Percentiles rank a stretch among this genome's conserved stretches.
These are phyloP conservation scores for Meteorus colon DNA, from an alignment of 2,888 invertebrate genomes.

Conservation along the genomic window DNA sequence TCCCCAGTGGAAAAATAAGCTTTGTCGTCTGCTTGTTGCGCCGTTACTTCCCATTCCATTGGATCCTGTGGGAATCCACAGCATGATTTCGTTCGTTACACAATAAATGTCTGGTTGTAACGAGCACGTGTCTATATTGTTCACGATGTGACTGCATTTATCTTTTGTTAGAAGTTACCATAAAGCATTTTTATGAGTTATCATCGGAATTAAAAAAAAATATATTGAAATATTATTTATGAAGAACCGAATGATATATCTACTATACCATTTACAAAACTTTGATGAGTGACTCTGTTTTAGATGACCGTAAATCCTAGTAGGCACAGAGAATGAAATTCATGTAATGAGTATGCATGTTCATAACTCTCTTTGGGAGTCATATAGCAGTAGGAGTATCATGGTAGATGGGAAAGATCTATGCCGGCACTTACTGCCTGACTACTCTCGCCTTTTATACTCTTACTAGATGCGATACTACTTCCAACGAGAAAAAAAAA, in stretches of 20 bases:
- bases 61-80: neutral
- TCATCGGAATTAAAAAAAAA: no score
- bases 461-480: neutral
- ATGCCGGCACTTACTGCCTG: slow-evolving; percentile 59
- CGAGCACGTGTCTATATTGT: neutral
- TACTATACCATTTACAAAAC: neutral
- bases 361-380: neutral
- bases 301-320: slow-evolving; percentile 20
- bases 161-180: no score
- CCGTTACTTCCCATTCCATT: neutral
- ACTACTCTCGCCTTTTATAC: slow-evolving; percentile 42
- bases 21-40: neutral
- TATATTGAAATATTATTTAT: no score
- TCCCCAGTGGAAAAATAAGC: neutral
- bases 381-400: slow-evolving; percentile 11
- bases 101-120: neutral
- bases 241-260: neutral
- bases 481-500: neutral
- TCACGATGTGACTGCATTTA: neutral
- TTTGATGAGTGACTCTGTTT: slow-evolving; percentile 1
- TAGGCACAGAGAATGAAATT: slow-evolving; percentile 27
- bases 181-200: no score
- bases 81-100: neutral
- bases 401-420: slow-evolving; percentile 54
- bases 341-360: neutral